phyloP scores from a whole-genome alignment of 2,888 invertebrate genomes.

The Priocnemis perturbator region DNA sequence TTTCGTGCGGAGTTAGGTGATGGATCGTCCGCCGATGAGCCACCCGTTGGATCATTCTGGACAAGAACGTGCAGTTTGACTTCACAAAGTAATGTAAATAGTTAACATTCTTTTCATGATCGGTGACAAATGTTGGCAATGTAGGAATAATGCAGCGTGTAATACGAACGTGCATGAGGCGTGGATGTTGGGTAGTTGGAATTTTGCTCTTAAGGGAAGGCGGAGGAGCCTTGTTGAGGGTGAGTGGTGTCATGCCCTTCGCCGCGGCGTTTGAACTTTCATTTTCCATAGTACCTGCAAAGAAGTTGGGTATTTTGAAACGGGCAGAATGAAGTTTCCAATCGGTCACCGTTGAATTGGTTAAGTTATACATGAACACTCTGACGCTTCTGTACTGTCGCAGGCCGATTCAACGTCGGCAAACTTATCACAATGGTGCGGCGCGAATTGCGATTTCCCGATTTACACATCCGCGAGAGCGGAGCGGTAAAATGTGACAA shows the following conservation, averaged over 20 bases:
- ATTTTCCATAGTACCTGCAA: too few relatives aligned
- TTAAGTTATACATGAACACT: too few relatives aligned
- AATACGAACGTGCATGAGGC: constrained; percentile 38
- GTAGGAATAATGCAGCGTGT: background rate
- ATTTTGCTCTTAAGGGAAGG: constrained; percentile 21
- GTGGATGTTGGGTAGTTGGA: constrained; percentile 18
- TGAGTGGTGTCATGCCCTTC: constrained; percentile 18
- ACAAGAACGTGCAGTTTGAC: background rate
- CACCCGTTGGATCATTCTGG: background rate
- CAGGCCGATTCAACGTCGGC: too few relatives aligned
- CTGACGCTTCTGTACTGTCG: too few relatives aligned
- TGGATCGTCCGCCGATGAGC: background rate
- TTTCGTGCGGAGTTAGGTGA: background rate
- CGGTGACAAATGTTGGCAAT: background rate
- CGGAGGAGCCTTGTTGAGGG: constrained; percentile 15
- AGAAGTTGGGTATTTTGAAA: too few relatives aligned
- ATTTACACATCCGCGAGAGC: too few relatives aligned
- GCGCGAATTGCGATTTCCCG: too few relatives aligned
- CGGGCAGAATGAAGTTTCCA: too few relatives aligned
- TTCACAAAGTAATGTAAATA: background rate
- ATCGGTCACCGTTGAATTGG: too few relatives aligned
- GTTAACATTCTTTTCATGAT: background rate
- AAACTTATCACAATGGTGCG: constrained; percentile 8
- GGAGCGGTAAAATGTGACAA: constrained; percentile 22
- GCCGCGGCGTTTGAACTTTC: background rate